These are phyloP conservation scores for Strix uralensis DNA, from an alignment of 2,113 vertebrate species.

Conservation along the genomic window DNA sequence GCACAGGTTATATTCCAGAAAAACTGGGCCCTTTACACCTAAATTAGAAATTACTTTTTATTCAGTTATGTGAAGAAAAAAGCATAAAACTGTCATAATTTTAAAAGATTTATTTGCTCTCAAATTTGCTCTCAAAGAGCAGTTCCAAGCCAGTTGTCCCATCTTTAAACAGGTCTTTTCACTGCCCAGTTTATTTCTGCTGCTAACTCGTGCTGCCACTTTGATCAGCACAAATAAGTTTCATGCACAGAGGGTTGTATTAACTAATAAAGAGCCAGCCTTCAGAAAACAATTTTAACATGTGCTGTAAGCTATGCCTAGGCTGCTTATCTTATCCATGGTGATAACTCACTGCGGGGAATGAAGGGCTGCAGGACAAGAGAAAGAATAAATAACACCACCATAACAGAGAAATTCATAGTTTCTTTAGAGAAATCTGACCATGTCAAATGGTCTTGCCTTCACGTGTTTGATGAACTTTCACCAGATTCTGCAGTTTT, in stretches of 20 bases:
- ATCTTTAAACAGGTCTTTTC: neutral
- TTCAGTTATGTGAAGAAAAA: neutral
- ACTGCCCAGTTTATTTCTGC: neutral
- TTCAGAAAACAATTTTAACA: neutral
- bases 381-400: neutral
- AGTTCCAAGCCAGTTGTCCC: neutral
- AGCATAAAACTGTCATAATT: neutral
- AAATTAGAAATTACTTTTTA: neutral
- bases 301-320: neutral
- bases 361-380: neutral
- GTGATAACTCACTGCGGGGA: neutral
- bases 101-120: neutral
- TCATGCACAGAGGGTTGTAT: accelerated
- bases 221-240: neutral
- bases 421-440: neutral
- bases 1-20: neutral
- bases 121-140: neutral
- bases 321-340: neutral
- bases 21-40: neutral
- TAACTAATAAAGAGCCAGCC: neutral
- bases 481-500: neutral
- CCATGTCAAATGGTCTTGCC: neutral
- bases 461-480: neutral
- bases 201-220: neutral
- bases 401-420: neutral